Percentiles rank a stretch among this genome's conserved stretches.
Conservation (phyloP, 2,888 invertebrate genomes). For the Venusia cambrica region DNA sequence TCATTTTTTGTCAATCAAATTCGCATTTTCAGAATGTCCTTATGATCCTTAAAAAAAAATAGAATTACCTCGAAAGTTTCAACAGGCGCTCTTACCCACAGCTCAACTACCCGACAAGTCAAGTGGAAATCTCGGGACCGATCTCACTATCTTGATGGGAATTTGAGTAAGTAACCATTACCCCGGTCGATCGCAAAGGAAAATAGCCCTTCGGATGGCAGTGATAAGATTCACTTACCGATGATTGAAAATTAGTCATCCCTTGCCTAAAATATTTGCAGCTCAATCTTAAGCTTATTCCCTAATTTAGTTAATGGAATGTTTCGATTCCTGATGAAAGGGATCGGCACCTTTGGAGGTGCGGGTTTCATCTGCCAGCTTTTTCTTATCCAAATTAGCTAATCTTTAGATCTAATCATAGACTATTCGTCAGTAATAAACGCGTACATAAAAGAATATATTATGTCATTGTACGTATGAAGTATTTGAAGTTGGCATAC, state of each 20-base stretch:
- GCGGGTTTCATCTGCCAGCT: too few relatives aligned
- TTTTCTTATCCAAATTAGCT: too few relatives aligned
- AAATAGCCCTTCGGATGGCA: conserved; percentile 20
- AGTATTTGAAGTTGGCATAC: too few relatives aligned
- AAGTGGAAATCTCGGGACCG: conserved; percentile 38
- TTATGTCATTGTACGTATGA: too few relatives aligned
- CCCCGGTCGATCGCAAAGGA: conserved; percentile 23
- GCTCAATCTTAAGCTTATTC: conserved; percentile 24
- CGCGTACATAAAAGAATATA: too few relatives aligned
- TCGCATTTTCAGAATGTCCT: too few relatives aligned
- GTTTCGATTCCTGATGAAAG: conserved; percentile 26
- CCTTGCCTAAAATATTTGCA: conserved; percentile 12
- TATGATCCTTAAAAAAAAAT: too few relatives aligned
- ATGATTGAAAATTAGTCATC: conserved; percentile 1
- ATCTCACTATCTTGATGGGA: conserved; percentile 39
- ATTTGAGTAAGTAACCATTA: conserved; percentile 33
- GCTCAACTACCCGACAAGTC: conserved; percentile 30
- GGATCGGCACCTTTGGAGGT: conserved; percentile 10
- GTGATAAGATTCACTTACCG: conserved; percentile 10
- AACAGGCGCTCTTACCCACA: too few relatives aligned
- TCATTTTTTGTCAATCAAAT: too few relatives aligned
- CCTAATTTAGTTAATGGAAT: conserved; percentile 30
- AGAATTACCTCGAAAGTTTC: too few relatives aligned
- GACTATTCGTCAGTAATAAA: too few relatives aligned
- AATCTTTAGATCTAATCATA: too few relatives aligned